phyloP scores from a whole-genome alignment of 2,797 vertebrate species.

The Lycodopsis pacificus region DNA sequence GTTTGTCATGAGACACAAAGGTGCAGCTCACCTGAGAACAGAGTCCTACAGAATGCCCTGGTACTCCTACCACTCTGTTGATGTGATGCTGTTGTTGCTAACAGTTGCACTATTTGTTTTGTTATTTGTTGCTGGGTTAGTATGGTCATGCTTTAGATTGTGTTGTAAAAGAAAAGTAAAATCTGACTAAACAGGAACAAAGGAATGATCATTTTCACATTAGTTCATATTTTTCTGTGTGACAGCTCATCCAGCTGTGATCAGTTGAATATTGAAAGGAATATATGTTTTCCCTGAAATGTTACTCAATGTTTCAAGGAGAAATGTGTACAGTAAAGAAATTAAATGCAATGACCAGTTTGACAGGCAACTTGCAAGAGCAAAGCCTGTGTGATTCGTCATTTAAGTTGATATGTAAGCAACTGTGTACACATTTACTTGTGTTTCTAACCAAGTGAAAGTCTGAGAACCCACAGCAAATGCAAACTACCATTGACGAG shows the following conservation, averaged over 20 bases:
- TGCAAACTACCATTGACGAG: not conserved
- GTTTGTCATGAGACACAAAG: constrained; percentile 66
- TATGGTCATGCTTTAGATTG: constrained; percentile 39
- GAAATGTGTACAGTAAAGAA: not conserved
- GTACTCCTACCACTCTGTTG: constrained; percentile 74
- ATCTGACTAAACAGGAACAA: constrained; percentile 33
- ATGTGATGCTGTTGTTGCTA: constrained; percentile 60
- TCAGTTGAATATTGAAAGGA: not conserved
- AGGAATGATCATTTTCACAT: not conserved
- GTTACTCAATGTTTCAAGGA: not conserved
- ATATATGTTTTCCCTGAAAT: not conserved
- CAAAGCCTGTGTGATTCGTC: not conserved
- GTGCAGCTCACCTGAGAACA: constrained; percentile 68
- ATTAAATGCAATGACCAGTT: not conserved
- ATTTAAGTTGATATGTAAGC: not conserved
- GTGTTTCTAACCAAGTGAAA: no score
- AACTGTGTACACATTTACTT: not conserved
- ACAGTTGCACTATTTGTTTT: not conserved
- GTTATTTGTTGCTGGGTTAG: not conserved
- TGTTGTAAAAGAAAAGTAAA: constrained; percentile 60
- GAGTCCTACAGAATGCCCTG: constrained; percentile 73
- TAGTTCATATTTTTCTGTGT: not conserved
- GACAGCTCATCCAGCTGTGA: not conserved
- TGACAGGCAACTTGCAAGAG: not conserved
- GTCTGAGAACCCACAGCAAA: not conserved